Base-by-base conservation (phyloP, 2,888 invertebrate genomes). In the Pediacus dermestoides region DNA sequence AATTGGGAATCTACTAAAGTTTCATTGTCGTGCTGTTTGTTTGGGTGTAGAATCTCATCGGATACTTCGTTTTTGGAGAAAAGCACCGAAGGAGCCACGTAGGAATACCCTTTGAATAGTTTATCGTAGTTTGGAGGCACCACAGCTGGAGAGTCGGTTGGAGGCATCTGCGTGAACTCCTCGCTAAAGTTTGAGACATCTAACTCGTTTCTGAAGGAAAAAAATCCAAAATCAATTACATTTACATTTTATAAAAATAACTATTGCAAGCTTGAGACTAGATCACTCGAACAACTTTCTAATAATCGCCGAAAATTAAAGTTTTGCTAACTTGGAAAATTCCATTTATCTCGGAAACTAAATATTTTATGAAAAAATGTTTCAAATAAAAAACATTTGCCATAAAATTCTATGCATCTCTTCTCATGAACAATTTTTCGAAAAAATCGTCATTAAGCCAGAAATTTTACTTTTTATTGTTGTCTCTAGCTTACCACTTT, bases 111-210 rank as follows among this genome's bases (percentile, higher is more conserved):
- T 46, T 90, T 81, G 72, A 95, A 95, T 49, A 93, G 76, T 64
- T 87, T 88, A 60, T 91, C 89, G 61, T 81, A 81, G 61, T 88
- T 83, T 26, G 82, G 81, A 22, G 94, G 94, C 37, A 88, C 82
- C 43, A 88, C 82, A 10, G 91, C 90, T 0, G 94, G 94, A 3
- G 93, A 92, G 70, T 95, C 94, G 0, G 88, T 84, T 4, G 93
- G 87, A 33, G 82, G 78, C 83, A 93, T 88, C 57, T 83, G 81
- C 0, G 96, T 97, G 71, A 97, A 97, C 72, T 97, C 96, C 49
- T 90, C 90, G 27, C 94, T 88, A 70, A 97, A 97, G 75, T 97
- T 95, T 62, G 90, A 89, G 8, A 92, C 91, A 71, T 97, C 96
- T 45, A 91, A 75, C 67, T 93, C 92, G 68, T 85, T 79, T 48